Percentiles rank a stretch among this genome's conserved stretches.
These are phyloP conservation scores for Pogoniulus pusillus DNA, from an alignment of 2,797 vertebrate species.

Conservation along the genomic window DNA sequence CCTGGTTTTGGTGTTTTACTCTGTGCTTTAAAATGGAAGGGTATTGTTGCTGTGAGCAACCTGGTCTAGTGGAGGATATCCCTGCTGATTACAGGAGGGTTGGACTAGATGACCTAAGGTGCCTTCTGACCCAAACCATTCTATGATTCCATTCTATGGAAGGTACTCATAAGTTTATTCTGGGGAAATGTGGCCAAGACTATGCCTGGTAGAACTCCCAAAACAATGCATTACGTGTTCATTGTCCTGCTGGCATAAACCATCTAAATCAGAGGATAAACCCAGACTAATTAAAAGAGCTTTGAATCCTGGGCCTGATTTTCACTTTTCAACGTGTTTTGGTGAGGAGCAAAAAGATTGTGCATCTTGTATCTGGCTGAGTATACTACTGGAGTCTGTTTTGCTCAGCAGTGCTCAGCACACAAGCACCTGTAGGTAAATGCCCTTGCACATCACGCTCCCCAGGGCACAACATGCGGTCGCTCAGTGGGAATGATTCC, in stretches of 20 bases:
- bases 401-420: neutral
- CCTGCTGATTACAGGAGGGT: too few relatives aligned
- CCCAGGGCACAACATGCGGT: neutral
- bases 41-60: too few relatives aligned
- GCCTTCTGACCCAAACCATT: neutral
- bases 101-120: neutral
- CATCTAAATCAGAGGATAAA: neutral
- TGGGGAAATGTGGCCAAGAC: neutral
- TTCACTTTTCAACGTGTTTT: neutral
- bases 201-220: neutral
- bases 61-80: too few relatives aligned
- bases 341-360: neutral
- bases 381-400: neutral
- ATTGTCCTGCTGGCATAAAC: neutral
- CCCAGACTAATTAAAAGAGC: neutral
- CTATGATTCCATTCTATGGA: neutral
- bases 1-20: too few relatives aligned
- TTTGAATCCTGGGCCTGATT: neutral
- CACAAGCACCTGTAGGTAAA: neutral
- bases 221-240: fast-evolving
- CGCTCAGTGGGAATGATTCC: neutral
- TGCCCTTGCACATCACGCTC: neutral
- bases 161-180: neutral
- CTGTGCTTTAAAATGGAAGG: too few relatives aligned
- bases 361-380: neutral